Conservation (phyloP, 2,888 invertebrate genomes). For the Polia nebulosa region DNA sequence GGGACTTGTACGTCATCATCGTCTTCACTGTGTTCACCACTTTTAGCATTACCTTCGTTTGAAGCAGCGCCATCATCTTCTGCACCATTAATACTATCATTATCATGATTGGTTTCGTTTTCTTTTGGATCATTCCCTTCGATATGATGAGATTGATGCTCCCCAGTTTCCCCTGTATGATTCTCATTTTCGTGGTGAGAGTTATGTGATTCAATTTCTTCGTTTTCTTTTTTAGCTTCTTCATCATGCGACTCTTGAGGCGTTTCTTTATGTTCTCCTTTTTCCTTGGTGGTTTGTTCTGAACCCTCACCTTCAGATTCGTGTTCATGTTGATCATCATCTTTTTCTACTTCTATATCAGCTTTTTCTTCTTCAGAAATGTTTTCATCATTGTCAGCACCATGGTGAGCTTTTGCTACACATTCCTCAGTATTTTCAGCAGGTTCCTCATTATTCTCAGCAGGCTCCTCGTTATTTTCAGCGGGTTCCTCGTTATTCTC, state of each 20-base stretch:
- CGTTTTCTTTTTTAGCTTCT: conserved; percentile 13
- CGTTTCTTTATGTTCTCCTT: conserved; percentile 30
- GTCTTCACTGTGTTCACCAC: conserved; percentile 85
- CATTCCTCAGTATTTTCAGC: conserved; percentile 1
- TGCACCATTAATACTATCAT: conserved; percentile 49
- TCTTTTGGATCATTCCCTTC: conserved; percentile 38
- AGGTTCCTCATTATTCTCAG: background rate
- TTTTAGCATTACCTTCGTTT: conserved; percentile 84
- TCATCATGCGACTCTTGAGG: conserved; percentile 37
- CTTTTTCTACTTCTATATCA: conserved; percentile 32
- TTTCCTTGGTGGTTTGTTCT: conserved; percentile 44
- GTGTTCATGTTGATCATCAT: conserved; percentile 41
- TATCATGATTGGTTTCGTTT: conserved; percentile 39
- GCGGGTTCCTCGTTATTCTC: background rate
- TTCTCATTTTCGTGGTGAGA: conserved; percentile 36
- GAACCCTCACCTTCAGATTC: conserved; percentile 7
- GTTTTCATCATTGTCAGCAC: conserved; percentile 39
- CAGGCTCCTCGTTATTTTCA: conserved; percentile 38
- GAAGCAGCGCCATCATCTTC: conserved; percentile 69
- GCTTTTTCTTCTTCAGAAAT: conserved; percentile 34
- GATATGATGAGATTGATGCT: conserved; percentile 24
- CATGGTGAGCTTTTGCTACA: conserved; percentile 31
- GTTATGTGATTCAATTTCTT: conserved; percentile 18
- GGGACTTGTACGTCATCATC: conserved; percentile 90
- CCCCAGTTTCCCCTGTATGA: conserved; percentile 19